A percentile compares a stretch with the other conserved stretches of the same genome.
Evolutionary conservation across 2,797 vertebrate genomes (phyloP).

Genomic region (Sebastes flavidus): DNA sequence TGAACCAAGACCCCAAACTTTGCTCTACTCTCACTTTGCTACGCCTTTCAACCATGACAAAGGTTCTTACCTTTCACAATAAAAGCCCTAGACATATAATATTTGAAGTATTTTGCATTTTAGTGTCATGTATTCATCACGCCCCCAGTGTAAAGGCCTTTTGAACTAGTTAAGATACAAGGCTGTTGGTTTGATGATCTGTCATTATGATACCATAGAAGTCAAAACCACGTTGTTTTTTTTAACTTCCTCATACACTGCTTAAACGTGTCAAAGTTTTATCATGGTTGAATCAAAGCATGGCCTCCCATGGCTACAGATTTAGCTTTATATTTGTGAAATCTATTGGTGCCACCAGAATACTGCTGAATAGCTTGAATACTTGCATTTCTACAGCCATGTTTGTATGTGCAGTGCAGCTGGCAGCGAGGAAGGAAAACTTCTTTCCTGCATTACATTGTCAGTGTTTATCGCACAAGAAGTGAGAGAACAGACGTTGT

Average conservation of each 20-base stretch:
- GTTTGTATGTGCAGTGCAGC: slow-evolving; percentile 37
- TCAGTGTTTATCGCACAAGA: slow-evolving; percentile 50
- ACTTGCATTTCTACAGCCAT: background rate
- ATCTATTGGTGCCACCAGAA: background rate
- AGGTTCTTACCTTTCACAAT: no score
- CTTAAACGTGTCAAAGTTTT: background rate
- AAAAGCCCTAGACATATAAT: no score
- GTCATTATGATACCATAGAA: background rate
- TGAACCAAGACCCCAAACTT: no score
- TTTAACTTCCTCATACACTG: background rate
- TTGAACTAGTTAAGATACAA: no score
- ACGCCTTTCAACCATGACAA: no score
- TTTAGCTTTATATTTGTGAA: background rate
- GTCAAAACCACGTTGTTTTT: background rate
- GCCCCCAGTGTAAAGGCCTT: no score
- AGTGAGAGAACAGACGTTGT: slow-evolving; percentile 58
- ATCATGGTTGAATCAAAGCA: background rate
- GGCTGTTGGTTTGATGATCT: background rate
- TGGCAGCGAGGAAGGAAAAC: slow-evolving; percentile 67
- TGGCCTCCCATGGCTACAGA: background rate
- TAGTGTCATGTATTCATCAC: no score
- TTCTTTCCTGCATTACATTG: slow-evolving; percentile 60
- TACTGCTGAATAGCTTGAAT: background rate
- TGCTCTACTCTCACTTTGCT: no score
- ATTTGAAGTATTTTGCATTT: no score